Evolutionary conservation across 2,888 invertebrate genomes (phyloP), one percentile per base, ranked within the genome.

Genomic region (Phymatocera aterrima): DNA sequence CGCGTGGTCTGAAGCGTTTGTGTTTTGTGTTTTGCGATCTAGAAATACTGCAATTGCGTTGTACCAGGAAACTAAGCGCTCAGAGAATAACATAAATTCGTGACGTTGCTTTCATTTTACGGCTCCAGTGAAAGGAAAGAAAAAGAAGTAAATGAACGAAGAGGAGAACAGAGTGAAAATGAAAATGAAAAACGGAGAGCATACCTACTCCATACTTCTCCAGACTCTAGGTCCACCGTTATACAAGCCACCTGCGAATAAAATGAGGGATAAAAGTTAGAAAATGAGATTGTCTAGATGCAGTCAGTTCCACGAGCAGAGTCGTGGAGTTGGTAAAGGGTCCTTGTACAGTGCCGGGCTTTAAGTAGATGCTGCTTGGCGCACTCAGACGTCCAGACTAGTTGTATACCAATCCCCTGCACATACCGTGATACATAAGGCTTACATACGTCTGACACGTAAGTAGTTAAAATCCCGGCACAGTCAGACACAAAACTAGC

Each of bases 201-300:
- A 34, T 34, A 51, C 72, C 6, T 51, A 5, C 18, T 72, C 48
- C 31, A 51, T 15, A 72, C 72, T 51, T 51, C 48, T 31, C 6
- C 51, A 51, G 31, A 72, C 51, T 72, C 15, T 48, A 48, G 48
- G 51, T 34, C 51, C 72, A 51, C 51, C 48, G 51, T 51, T 31
- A 24, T 28, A 51, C 43, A 46, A 24, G 12, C 72, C 51, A 34
- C 34, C 31, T 51, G 51, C 31, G 51, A 34, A 72, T 51, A 34
- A 34, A 72, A 72, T 34, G 72, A 51, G 51, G 51, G 34, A 28
- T 72, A 72, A 72, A 72, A 72, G 72, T 72, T 72, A 21, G 72
- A 28, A 72, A 72, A 72, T 72, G 72, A 72, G 72, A 72, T 72
- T 72, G 72, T 72, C 72, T 72, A 72, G 72, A 72, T 72, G 72